These are phyloP conservation scores for Calliphora vicina DNA, from an alignment of 1,140 invertebrate genomes.

Conservation along the genomic window DNA sequence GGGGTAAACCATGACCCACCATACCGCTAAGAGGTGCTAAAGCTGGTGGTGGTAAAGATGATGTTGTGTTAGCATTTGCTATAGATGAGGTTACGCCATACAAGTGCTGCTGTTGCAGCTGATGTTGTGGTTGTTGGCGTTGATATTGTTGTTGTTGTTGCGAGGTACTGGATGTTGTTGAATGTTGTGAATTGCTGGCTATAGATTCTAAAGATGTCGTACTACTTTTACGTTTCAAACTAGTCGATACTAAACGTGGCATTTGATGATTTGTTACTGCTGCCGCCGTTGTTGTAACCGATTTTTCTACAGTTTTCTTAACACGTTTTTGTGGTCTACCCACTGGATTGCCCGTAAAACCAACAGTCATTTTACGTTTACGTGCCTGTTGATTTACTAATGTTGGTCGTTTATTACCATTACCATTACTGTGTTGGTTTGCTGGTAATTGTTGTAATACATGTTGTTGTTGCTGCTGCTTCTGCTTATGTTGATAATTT, in stretches of 20 bases:
- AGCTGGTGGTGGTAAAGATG: constrained; percentile 49
- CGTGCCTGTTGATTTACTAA: constrained; percentile 2
- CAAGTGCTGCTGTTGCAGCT: constrained; percentile 39
- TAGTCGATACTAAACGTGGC: constrained; percentile 47
- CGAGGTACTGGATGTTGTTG: constrained; percentile 23
- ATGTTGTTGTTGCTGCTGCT: constrained; percentile 4
- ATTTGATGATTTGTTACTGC: constrained; percentile 10
- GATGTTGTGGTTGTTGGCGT: constrained; percentile 38
- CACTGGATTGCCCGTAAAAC: constrained; percentile 44
- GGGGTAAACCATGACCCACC: constrained; percentile 19
- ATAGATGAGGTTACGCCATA: not conserved
- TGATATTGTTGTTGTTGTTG: not conserved
- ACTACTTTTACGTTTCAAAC: constrained; percentile 56
- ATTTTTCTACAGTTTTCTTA: constrained; percentile 44
- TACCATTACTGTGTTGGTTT: not conserved
- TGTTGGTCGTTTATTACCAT: not conserved
- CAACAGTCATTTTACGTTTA: constrained; percentile 49
- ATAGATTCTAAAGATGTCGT: constrained; percentile 60
- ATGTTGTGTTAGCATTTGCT: too few relatives aligned
- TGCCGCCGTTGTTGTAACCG: not conserved
- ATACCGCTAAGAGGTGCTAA: constrained; percentile 50
- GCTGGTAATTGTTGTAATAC: not conserved
- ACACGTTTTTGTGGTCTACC: constrained; percentile 53
- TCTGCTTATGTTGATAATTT: constrained; percentile 6
- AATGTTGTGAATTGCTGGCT: constrained; percentile 55